Evolutionary conservation across 1,140 invertebrate genomes (phyloP), one percentile per base, ranked within the genome.

Genomic region (Pseudomyrmex sp.): DNA sequence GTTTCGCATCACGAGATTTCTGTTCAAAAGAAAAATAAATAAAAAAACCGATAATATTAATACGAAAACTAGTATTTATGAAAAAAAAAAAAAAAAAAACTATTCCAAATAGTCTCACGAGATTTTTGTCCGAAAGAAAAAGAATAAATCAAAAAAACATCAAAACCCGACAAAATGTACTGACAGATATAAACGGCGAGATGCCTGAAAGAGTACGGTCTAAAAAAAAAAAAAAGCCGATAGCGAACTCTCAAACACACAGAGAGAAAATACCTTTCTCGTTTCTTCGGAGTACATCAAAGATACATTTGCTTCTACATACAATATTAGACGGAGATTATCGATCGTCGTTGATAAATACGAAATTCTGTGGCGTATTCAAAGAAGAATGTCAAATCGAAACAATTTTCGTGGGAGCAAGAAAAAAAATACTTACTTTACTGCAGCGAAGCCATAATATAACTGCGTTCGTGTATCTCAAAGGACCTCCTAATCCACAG

Each of bases 361-460:
- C 15, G 15, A 26, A 59, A 15, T 58, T 26, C n/a, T 50, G 54
- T 66, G 26, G 56, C 10, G 23, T 35, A 35, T 35, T 35, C 26
- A 7, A 35, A 35, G 35, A 23, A 59, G 56, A 63, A 48, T 13
- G 15, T 18, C 18, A 18, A 18, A 18, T 18, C 18, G 18, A 18
- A 18, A 18, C 18, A 18, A 18, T 18, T 18, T 18, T 18, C 18
- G 18, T 18, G 18, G 18, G 18, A 18, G 18, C 18, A 18, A 35
- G 0, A 35, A 35, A 35, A 35, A 35, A 54, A 9, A 10, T 1
- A 82, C 77, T 69, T 93, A 97, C 96, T 96, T 97, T 96, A 84
- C 98, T 95, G 92, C 97, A 98, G 85, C 96, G 95, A 0, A 99
- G 93, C 98, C 98, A 98, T 7, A 99, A 94, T 20, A 99, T 96